A percentile compares a stretch with the other conserved stretches of the same genome.
phyloP scores from a whole-genome alignment of 2,888 invertebrate species.

The Leucoma salicis region DNA sequence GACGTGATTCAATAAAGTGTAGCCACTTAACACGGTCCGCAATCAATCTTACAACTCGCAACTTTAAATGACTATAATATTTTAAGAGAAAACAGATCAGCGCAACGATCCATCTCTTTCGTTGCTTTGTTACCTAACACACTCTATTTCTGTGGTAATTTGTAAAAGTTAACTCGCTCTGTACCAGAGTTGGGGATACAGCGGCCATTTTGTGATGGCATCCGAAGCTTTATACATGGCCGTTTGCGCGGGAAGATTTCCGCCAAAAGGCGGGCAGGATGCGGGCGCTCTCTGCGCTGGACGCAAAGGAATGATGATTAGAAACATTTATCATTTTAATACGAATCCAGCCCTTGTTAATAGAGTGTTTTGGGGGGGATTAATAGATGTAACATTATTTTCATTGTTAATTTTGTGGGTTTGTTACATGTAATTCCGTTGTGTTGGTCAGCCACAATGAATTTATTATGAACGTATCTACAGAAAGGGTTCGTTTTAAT shows the following conservation, averaged over 20 bases:
- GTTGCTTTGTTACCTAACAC: conserved; percentile 58
- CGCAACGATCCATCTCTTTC: conserved; percentile 63
- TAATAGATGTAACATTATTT: conserved; percentile 76
- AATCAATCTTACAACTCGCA: conserved; percentile 31
- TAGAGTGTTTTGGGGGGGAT: conserved; percentile 70
- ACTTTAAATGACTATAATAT: conserved; percentile 46
- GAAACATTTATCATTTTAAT: conserved; percentile 79
- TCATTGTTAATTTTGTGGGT: conserved; percentile 74
- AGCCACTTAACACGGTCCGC: conserved; percentile 36
- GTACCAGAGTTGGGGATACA: conserved; percentile 61
- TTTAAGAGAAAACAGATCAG: conserved; percentile 62
- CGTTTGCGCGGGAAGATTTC: conserved; percentile 9
- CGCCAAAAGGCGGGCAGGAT: conserved; percentile 9
- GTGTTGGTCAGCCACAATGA: conserved; percentile 45
- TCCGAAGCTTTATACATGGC: conserved; percentile 15
- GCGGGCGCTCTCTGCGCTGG: conserved; percentile 37
- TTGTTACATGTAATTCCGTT: conserved; percentile 51
- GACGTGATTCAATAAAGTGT: conserved; percentile 31
- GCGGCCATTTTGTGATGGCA: conserved; percentile 45
- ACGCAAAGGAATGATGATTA: conserved; percentile 65
- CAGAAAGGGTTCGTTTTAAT: conserved; percentile 35
- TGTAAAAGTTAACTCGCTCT: conserved; percentile 75
- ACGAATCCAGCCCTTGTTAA: conserved; percentile 72
- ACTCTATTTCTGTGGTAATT: conserved; percentile 69
- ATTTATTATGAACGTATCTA: conserved; percentile 42